A percentile compares a stretch with the other conserved stretches of the same genome.
phyloP scores from a whole-genome alignment of 2,797 vertebrate genomes.

The Hafferia zeledoni region DNA sequence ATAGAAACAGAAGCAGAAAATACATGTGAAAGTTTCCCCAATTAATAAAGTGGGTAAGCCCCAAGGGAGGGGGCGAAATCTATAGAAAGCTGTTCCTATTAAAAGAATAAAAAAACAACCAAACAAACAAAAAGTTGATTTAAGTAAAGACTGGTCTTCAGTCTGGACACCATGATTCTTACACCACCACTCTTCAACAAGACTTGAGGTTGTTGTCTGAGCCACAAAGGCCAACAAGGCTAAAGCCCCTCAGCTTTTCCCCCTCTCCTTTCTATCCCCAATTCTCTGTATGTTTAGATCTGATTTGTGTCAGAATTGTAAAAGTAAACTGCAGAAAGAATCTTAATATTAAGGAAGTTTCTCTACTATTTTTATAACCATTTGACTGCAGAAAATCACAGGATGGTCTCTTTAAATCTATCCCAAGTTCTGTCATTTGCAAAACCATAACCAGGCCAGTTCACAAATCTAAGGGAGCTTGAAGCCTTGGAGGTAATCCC shows the following conservation, averaged over 20 bases:
- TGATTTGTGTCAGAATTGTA: not conserved
- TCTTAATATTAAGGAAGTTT: not conserved
- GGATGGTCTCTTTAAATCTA: not conserved
- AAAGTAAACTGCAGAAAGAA: not conserved
- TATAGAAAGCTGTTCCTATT: not conserved
- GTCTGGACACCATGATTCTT: not conserved
- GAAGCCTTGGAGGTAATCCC: not conserved
- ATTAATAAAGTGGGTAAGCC: not conserved
- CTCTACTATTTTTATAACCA: not conserved
- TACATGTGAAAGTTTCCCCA: not conserved
- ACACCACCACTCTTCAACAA: not conserved
- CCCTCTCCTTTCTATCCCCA: not conserved
- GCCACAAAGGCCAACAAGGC: not conserved
- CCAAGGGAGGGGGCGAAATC: not conserved
- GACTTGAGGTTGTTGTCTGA: not conserved
- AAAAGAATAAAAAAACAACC: not conserved
- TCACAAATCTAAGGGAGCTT: not conserved
- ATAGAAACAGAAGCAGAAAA: not conserved
- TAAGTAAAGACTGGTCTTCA: not conserved
- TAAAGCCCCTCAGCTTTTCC: not conserved
- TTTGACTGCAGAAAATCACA: not conserved
- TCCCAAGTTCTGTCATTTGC: not conserved
- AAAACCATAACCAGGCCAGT: not conserved
- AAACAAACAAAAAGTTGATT: rapidly evolving
- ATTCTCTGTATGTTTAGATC: not conserved